These are phyloP conservation scores for Morone saxatilis DNA, from an alignment of 2,113 vertebrate species.

Conservation along the genomic window DNA sequence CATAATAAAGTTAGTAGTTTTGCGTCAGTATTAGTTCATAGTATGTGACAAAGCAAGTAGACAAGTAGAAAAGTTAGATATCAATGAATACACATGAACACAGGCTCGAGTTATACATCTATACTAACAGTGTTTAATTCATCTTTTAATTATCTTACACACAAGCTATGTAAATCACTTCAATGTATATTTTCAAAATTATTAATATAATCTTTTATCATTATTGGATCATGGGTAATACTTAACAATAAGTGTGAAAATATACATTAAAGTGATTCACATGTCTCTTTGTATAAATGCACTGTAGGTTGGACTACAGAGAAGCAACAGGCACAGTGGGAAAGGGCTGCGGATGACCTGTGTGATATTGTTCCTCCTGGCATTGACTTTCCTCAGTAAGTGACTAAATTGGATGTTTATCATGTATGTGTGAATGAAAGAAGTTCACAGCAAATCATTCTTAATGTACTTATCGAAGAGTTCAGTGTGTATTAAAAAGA, in stretches of 20 bases:
- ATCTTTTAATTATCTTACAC: too few relatives aligned
- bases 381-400: slow-evolving; percentile 5
- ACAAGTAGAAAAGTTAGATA: too few relatives aligned
- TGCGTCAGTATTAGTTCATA: neutral
- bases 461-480: neutral
- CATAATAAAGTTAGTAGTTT: neutral
- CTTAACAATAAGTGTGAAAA: neutral
- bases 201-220: neutral
- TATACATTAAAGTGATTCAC: neutral
- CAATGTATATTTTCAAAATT: too few relatives aligned
- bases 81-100: neutral
- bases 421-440: neutral
- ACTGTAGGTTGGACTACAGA: neutral
- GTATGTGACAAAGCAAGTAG: too few relatives aligned
- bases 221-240: neutral
- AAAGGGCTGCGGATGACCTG: neutral
- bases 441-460: neutral
- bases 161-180: too few relatives aligned
- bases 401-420: neutral
- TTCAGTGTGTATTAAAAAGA: neutral
- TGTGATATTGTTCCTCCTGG: neutral
- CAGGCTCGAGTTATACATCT: neutral
- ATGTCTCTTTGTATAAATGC: neutral
- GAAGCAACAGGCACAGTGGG: neutral
- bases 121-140: too few relatives aligned